phyloP scores from a whole-genome alignment of 2,113 vertebrate species.

The Chaenocephalus aceratus region DNA sequence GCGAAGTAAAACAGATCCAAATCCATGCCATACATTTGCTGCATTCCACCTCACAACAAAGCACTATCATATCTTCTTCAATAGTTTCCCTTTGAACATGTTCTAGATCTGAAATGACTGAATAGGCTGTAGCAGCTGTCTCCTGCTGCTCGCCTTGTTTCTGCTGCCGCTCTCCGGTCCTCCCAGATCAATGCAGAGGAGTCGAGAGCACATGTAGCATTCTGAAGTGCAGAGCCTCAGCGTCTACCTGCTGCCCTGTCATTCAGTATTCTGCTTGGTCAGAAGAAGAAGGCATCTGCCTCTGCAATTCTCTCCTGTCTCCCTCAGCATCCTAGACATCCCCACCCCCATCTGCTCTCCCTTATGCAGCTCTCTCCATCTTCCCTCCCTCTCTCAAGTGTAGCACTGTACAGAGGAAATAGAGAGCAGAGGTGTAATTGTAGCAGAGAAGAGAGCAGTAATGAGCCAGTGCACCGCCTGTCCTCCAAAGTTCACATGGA shows the following conservation, averaged over 20 bases:
- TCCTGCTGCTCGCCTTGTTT: conserved; percentile 13
- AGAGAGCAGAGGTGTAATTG: conserved; percentile 64
- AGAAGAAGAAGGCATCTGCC: conserved; percentile 50
- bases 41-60: conserved; percentile 22
- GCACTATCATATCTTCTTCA: conserved; percentile 2
- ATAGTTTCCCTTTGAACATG: conserved; percentile 39
- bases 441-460: conserved; percentile 54
- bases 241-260: conserved; percentile 53
- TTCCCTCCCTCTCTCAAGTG: conserved; percentile 11
- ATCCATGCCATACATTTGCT: conserved; percentile 6
- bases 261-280: conserved; percentile 63
- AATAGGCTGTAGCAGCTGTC: conserved; percentile 8
- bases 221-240: conserved; percentile 34
- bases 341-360: not conserved
- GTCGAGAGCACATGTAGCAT: conserved; percentile 35
- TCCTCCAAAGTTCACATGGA: conserved; percentile 34
- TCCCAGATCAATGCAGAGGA: conserved; percentile 42
- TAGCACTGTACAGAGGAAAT: conserved; percentile 34
- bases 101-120: conserved; percentile 43
- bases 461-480: conserved; percentile 46
- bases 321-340: conserved; percentile 34
- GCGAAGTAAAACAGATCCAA: conserved; percentile 1
- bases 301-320: conserved; percentile 46
- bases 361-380: conserved; percentile 19
- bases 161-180: conserved; percentile 27